Evolutionary conservation across 2,797 vertebrate genomes (phyloP), one percentile per base, ranked within the genome.

Genomic region (Mus spretus): DNA sequence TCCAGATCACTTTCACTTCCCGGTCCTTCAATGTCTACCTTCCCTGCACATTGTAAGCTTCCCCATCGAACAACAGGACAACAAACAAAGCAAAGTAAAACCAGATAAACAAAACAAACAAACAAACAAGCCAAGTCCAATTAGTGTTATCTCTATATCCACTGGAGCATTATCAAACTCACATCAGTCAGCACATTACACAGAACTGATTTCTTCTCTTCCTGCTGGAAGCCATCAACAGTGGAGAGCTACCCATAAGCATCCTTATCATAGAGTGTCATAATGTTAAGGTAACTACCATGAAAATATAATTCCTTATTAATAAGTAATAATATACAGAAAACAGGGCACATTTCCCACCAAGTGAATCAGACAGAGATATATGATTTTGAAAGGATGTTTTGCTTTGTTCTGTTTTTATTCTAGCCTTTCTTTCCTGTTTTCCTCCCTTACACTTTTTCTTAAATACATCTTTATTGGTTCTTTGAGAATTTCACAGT

Each of bases 261-360:
- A 70, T 70, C 1, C 5, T 70, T 17, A 67, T 15, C 9, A 72
- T 37, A 72, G 37, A 80, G 47, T 17, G n/a, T 55, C 40, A 87
- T 3, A 47, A 9, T 28, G 26, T 44, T 61, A 90, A 40, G 86
- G 26, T 17, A 79, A 77, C 20, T 14, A 50, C n/a, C 55, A 91
- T 15, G 40, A 79, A 89, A 40, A 22, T 1, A 1, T 63, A 78
- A 31, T 15, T 79, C 63, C n/a, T 82, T 83, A 83, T 40, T 80
- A 67, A 81, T 90, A 89, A 91, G 28, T 57, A 97, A 78, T 31
- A 63, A 34, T 77, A 1, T 77, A 93, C 80, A 7, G 4, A 22
- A 95, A 91, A 3, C 3, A 87, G 9, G 67, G 37, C 14, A 93
- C 34, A 82, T 2, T 57, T 2, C 8, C 22, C 37, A 80, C 81